phyloP scores from a whole-genome alignment of 2,113 vertebrate genomes.

The Oreochromis aureus region DNA sequence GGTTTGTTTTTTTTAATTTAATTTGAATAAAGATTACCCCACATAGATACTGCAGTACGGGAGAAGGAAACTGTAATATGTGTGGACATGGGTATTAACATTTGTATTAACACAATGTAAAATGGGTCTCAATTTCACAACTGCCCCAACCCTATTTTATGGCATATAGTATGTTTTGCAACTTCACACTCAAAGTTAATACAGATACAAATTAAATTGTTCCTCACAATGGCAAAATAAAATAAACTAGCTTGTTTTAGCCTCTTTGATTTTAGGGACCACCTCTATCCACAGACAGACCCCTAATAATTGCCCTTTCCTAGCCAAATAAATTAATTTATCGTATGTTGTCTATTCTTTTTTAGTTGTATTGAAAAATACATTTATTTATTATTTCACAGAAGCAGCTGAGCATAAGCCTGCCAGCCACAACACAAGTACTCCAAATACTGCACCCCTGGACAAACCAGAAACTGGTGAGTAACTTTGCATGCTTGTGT shows the following conservation, averaged over 20 bases:
- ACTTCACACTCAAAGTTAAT: neutral
- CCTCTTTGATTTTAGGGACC: neutral
- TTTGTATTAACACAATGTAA: neutral
- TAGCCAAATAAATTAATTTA: neutral
- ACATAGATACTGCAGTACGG: neutral
- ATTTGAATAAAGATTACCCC: neutral
- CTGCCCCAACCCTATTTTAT: neutral
- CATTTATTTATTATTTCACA: slow-evolving; percentile 23
- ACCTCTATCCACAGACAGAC: neutral
- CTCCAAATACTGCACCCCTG: slow-evolving; percentile 69
- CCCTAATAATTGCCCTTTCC: neutral
- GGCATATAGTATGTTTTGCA: neutral
- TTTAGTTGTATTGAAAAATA: neutral
- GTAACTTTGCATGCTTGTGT: slow-evolving; percentile 11
- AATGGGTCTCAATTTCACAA: neutral
- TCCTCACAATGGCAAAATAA: neutral
- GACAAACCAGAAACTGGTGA: slow-evolving; percentile 76
- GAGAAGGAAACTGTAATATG: neutral
- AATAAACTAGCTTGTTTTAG: neutral
- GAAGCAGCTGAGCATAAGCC: slow-evolving; percentile 51
- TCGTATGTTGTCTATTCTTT: neutral
- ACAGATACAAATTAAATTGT: neutral
- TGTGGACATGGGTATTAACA: neutral
- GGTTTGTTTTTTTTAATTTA: rapidly evolving
- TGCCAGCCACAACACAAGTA: slow-evolving; percentile 38